Conservation (phyloP, 2,888 invertebrate genomes). For the Ormyrus rosae region DNA sequence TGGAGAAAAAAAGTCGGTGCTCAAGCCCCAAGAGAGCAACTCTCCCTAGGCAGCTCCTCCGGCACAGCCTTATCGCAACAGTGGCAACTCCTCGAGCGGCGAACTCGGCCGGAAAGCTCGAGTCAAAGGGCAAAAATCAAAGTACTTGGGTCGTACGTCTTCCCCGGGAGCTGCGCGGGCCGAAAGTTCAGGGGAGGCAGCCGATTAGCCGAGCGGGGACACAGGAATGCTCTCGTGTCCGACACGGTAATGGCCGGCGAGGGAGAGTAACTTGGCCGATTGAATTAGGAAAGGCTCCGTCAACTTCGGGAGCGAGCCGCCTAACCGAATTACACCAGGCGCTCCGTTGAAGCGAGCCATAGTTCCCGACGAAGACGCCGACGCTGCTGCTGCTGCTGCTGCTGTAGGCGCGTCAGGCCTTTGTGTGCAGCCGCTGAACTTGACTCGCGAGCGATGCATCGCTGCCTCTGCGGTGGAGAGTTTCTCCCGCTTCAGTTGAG, state of each 20-base stretch:
- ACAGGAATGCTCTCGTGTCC: slow-evolving; percentile 36
- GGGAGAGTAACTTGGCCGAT: slow-evolving; percentile 64
- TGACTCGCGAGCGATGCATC: too few relatives aligned
- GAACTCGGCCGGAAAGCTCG: not conserved
- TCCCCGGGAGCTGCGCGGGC: not conserved
- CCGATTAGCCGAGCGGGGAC: not conserved
- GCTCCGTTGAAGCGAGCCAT: not conserved
- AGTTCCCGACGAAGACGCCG: not conserved
- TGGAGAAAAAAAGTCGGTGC: too few relatives aligned
- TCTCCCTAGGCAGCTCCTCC: too few relatives aligned
- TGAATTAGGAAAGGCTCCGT: slow-evolving; percentile 65
- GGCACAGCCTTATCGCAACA: too few relatives aligned
- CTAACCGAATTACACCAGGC: slow-evolving; percentile 22
- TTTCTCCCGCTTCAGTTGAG: too few relatives aligned
- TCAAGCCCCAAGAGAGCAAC: too few relatives aligned
- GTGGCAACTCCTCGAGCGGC: not conserved
- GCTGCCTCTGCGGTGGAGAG: too few relatives aligned
- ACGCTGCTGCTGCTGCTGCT: too few relatives aligned
- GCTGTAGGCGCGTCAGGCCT: not conserved
- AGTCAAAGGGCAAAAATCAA: slow-evolving; percentile 18
- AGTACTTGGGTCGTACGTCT: not conserved
- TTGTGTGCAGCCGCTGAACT: too few relatives aligned
- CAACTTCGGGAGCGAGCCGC: slow-evolving; percentile 54
- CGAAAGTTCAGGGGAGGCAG: slow-evolving; percentile 23
- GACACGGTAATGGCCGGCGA: slow-evolving; percentile 37